Percentiles rank a stretch among this genome's conserved stretches.
phyloP scores from a whole-genome alignment of 1,140 invertebrate species.

The Sarcophaga bullata region DNA sequence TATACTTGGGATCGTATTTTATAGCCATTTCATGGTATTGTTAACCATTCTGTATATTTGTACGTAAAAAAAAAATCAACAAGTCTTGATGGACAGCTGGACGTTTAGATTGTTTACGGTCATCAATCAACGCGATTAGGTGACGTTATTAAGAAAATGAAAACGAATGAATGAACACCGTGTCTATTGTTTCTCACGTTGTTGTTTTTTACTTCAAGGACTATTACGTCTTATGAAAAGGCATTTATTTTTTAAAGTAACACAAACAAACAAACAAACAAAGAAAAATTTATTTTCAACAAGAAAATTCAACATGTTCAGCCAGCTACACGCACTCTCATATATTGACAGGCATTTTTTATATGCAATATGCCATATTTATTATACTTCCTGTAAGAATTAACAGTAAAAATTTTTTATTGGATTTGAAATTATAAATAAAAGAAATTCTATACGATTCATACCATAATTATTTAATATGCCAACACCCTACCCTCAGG shows the following conservation, averaged over 20 bases:
- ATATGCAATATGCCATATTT: too few species aligned
- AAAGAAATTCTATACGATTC: too few species aligned
- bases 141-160: constrained; percentile 23
- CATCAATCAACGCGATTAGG: constrained; percentile 36
- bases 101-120: constrained; percentile 33
- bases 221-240: background rate
- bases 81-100: constrained; percentile 25
- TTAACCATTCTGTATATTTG: background rate
- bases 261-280: background rate
- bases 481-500: too few species aligned
- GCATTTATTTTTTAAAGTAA: too few species aligned
- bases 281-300: background rate
- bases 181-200: constrained; percentile 10
- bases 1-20: background rate
- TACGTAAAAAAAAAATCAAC: background rate
- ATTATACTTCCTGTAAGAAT: too few species aligned
- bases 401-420: too few species aligned
- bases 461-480: too few species aligned
- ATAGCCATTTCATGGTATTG: constrained; percentile 13
- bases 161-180: background rate
- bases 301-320: constrained; percentile 23
- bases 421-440: too few species aligned
- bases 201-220: background rate
- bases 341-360: background rate
- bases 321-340: constrained; percentile 1